Conservation (phyloP, 2,797 vertebrate genomes). For the Sebastes kiyomatsui region DNA sequence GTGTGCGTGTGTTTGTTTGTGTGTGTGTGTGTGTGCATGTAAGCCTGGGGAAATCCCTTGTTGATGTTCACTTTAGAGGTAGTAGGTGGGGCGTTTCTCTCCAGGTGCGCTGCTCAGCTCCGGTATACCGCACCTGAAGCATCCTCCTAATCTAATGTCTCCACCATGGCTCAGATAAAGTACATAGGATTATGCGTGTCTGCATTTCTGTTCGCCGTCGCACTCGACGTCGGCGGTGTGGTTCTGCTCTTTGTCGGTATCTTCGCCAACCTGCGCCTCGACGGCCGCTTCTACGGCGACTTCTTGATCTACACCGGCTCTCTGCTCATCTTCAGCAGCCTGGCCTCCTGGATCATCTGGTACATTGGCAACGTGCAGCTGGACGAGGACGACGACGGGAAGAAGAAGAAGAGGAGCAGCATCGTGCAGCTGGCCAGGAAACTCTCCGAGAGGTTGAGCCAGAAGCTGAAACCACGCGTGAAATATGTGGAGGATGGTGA, state of each 20-base stretch:
- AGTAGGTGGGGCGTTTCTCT: constrained; percentile 30
- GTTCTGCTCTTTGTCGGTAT: constrained; percentile 79
- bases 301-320: constrained; percentile 84
- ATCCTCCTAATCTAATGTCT: not conserved
- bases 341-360: constrained; percentile 83
- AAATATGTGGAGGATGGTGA: not conserved
- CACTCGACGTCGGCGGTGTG: constrained; percentile 72
- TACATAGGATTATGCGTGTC: constrained; percentile 68
- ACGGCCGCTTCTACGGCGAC: constrained; percentile 80
- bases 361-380: constrained; percentile 82
- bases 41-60: not conserved
- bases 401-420: constrained; percentile 29
- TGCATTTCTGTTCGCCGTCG: constrained; percentile 65
- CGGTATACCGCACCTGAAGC: constrained; percentile 32
- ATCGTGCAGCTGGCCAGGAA: constrained; percentile 70
- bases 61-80: not conserved
- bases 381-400: not conserved
- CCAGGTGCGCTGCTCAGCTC: constrained; percentile 46
- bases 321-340: constrained; percentile 79
- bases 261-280: constrained; percentile 70
- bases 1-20: not conserved
- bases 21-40: not conserved
- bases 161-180: constrained; percentile 8
- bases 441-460: constrained; percentile 70
- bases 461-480: constrained; percentile 14